phyloP scores from a whole-genome alignment of 1,140 invertebrate species.

The Brachionus paranguensis region DNA sequence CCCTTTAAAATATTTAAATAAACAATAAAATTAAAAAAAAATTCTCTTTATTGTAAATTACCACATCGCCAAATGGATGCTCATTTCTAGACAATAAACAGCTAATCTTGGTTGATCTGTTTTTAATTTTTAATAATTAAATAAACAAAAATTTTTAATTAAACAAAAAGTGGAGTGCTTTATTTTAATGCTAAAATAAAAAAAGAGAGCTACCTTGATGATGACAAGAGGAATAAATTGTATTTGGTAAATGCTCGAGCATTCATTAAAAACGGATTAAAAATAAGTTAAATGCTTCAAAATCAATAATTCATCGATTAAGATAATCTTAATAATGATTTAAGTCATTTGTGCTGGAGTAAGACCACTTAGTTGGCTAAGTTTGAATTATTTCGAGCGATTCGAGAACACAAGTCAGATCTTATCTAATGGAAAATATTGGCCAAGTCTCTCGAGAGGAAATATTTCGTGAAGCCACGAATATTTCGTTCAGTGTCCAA shows the following conservation, averaged over 20 bases:
- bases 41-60: too few relatives aligned
- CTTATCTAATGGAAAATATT: slow-evolving; percentile 8
- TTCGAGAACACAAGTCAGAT: not conserved
- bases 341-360: not conserved
- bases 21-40: not conserved
- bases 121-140: not conserved
- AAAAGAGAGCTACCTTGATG: not conserved
- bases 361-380: not conserved
- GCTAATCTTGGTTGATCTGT: not conserved
- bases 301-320: slow-evolving; percentile 21
- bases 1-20: not conserved
- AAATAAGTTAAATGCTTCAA: not conserved
- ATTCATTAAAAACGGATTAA: slow-evolving; percentile 21
- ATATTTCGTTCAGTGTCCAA: not conserved
- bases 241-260: not conserved
- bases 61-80: too few relatives aligned
- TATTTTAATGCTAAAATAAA: not conserved
- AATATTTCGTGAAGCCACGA: not conserved
- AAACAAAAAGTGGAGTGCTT: not conserved
- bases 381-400: not conserved
- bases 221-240: not conserved
- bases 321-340: slow-evolving; percentile 14
- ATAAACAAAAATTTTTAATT: not conserved
- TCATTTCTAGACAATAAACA: not conserved
- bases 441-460: not conserved